Evolutionary conservation across 2,888 invertebrate genomes (phyloP).

Genomic region (Mylabris sibirica): DNA sequence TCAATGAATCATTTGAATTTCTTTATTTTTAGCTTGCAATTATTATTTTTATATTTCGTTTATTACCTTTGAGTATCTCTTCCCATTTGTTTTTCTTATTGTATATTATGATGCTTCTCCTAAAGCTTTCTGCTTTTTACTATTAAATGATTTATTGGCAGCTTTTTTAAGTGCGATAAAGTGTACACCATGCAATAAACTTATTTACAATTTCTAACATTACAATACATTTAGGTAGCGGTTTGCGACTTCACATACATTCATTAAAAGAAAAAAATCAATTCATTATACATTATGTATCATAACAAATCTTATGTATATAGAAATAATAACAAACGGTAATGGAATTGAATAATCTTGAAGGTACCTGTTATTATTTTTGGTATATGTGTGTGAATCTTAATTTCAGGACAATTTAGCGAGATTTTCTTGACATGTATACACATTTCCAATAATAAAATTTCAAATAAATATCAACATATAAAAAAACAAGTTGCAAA

Average conservation of each 20-base stretch:
- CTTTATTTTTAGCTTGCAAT: neutral
- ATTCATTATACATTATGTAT: neutral
- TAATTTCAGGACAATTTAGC: neutral
- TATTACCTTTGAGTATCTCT: constrained; percentile 14
- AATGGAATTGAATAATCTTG: neutral
- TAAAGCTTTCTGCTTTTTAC: constrained; percentile 31
- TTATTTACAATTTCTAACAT: constrained; percentile 26
- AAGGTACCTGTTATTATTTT: neutral
- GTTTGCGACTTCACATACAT: constrained; percentile 44
- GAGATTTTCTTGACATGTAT: neutral
- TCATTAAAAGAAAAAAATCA: neutral
- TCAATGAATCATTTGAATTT: neutral
- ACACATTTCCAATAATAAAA: neutral
- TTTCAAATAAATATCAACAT: constrained; percentile 13
- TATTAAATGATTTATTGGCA: neutral
- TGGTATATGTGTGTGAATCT: neutral
- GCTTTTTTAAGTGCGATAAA: constrained; percentile 21
- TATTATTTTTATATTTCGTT: neutral
- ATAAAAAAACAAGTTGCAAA: no score
- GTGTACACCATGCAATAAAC: constrained; percentile 40
- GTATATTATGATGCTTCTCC: constrained; percentile 28
- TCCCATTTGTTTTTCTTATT: constrained; percentile 15
- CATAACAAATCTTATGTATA: neutral
- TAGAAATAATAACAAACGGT: neutral
- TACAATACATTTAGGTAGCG: constrained; percentile 47